These are phyloP conservation scores for Halocynthia aurantium DNA, from an alignment of 23 tunicate genomes.

Conservation along the genomic window DNA sequence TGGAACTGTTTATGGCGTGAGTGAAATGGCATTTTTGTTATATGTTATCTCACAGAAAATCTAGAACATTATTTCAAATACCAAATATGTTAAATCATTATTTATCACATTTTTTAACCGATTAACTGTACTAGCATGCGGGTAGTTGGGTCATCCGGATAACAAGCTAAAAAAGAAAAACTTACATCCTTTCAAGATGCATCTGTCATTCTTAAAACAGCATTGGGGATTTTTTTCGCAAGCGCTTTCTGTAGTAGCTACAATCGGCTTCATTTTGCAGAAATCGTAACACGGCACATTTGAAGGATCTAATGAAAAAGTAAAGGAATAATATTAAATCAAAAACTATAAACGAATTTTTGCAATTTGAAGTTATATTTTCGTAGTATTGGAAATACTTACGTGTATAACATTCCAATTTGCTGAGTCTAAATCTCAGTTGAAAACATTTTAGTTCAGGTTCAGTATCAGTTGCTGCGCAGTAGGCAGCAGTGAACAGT, in stretches of 20 bases:
- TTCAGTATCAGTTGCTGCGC: too few relatives aligned
- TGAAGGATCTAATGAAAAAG: neutral
- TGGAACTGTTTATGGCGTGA: neutral
- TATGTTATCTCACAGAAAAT: too few relatives aligned
- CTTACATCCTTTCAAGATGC: slow-evolving; percentile 17
- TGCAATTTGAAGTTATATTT: neutral
- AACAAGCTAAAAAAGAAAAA: neutral
- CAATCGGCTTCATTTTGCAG: neutral
- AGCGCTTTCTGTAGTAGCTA: neutral
- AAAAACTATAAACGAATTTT: neutral
- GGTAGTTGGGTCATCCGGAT: neutral
- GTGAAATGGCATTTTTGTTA: too few relatives aligned
- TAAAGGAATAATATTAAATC: neutral
- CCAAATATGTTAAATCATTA: too few relatives aligned
- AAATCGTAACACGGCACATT: slow-evolving; percentile 20
- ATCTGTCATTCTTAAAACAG: slow-evolving; percentile 4
- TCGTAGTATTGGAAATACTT: neutral
- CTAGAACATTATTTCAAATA: too few relatives aligned
- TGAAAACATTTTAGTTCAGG: neutral
- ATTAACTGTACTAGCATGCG: neutral
- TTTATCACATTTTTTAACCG: too few relatives aligned
- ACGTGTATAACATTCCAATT: slow-evolving; percentile 6
- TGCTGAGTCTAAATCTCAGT: slow-evolving; percentile 4
- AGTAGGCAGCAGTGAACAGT: too few relatives aligned
- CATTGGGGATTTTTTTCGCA: neutral